Percentiles rank a stretch among this genome's conserved stretches.
Evolutionary conservation across 2,888 invertebrate species (phyloP).

Genomic region (Agrotis puta): DNA sequence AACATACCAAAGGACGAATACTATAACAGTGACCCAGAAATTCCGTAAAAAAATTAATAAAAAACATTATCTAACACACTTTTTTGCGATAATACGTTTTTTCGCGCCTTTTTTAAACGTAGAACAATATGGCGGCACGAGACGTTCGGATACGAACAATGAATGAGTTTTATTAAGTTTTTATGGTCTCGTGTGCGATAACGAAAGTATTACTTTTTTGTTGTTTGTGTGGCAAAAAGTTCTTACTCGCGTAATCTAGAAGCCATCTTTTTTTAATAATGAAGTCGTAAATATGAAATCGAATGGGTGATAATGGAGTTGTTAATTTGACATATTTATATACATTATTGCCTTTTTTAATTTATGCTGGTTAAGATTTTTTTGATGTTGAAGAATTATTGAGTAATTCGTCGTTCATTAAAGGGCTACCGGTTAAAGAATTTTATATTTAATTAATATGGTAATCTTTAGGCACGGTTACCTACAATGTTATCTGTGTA

Average conservation of each 20-base stretch:
- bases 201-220: constrained; percentile 75
- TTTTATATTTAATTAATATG: not conserved
- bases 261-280: constrained; percentile 51
- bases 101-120: constrained; percentile 74
- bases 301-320: constrained; percentile 39
- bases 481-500: not conserved
- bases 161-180: constrained; percentile 73
- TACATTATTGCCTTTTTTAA: constrained; percentile 24
- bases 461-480: too few relatives aligned
- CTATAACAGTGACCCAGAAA: constrained; percentile 83
- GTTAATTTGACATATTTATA: constrained; percentile 39
- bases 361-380: not conserved
- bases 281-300: constrained; percentile 57
- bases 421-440: not conserved
- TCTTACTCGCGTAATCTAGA: constrained; percentile 64
- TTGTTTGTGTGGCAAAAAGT: constrained; percentile 60
- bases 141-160: constrained; percentile 72
- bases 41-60: constrained; percentile 70
- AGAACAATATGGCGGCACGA: constrained; percentile 80
- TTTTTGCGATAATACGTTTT: constrained; percentile 72
- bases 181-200: constrained; percentile 68
- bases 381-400: constrained; percentile 15
- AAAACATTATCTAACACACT: constrained; percentile 67
- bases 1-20: constrained; percentile 79
- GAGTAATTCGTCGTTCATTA: not conserved